Conservation (phyloP, 2,888 invertebrate genomes). For the Amaurobius ferox region DNA sequence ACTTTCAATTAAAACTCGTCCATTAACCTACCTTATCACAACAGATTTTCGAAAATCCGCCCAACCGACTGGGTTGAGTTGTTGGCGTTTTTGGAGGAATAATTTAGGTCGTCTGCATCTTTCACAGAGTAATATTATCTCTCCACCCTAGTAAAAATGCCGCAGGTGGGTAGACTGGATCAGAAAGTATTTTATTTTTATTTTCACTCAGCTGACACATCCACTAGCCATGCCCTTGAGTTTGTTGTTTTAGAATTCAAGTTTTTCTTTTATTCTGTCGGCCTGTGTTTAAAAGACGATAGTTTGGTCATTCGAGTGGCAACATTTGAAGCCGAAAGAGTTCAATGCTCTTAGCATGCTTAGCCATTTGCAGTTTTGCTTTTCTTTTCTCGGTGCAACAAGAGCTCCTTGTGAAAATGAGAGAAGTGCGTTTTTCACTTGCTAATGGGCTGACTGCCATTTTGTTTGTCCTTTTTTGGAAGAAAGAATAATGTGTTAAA, state of each 20-base stretch:
- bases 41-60: too few species aligned
- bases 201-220: not conserved
- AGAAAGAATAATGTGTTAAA: too few species aligned
- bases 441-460: too few species aligned
- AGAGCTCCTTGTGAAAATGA: too few species aligned
- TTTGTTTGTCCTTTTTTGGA: too few species aligned
- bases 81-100: not conserved
- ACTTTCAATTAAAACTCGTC: too few species aligned
- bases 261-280: not conserved
- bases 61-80: too few species aligned
- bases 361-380: not conserved
- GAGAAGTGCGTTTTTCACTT: too few species aligned
- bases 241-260: not conserved
- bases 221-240: slow-evolving; percentile 4
- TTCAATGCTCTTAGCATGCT: not conserved
- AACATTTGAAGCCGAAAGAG: not conserved
- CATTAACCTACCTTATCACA: too few species aligned
- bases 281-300: not conserved
- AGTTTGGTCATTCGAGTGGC: not conserved
- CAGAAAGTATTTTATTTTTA: not conserved
- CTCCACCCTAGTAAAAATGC: slow-evolving; percentile 8
- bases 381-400: too few species aligned
- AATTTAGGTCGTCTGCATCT: slow-evolving; percentile 6
- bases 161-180: slow-evolving; percentile 7
- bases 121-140: not conserved